A percentile compares a stretch with the other conserved stretches of the same genome.
phyloP scores from a whole-genome alignment of 2,797 vertebrate species.

The Sebastes melanostomus region DNA sequence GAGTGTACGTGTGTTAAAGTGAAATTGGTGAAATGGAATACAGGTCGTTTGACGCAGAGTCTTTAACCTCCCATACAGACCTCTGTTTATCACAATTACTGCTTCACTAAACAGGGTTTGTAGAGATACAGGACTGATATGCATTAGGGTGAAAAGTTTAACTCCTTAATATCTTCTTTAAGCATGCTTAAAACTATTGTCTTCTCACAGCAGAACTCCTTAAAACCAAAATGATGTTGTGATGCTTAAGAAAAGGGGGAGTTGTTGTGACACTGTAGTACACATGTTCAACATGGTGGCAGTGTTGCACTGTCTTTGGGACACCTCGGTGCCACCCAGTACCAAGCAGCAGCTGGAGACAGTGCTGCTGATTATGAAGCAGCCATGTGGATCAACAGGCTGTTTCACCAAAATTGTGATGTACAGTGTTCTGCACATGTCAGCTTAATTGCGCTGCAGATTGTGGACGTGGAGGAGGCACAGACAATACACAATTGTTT shows the following conservation, averaged over 20 bases:
- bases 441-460: neutral
- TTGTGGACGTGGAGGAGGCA: neutral
- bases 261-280: constrained; percentile 60
- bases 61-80: constrained; percentile 14
- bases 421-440: neutral
- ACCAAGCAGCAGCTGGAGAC: constrained; percentile 51
- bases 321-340: constrained; percentile 51
- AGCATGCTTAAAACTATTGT: neutral
- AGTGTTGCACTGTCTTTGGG: constrained; percentile 76
- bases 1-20: constrained; percentile 27
- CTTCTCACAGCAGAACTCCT: neutral
- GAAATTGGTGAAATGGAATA: constrained; percentile 59
- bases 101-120: constrained; percentile 13
- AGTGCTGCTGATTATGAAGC: constrained; percentile 43
- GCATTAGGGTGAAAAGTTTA: neutral
- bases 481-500: constrained; percentile 6
- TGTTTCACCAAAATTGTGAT: constrained; percentile 14
- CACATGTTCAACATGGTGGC: constrained; percentile 75
- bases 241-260: neutral
- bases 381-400: constrained; percentile 18
- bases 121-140: neutral
- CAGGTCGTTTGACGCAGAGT: constrained; percentile 12
- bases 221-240: constrained; percentile 9
- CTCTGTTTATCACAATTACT: constrained; percentile 16
- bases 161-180: neutral